phyloP scores from a whole-genome alignment of 2,113 vertebrate species.

The Prolemur simus region DNA sequence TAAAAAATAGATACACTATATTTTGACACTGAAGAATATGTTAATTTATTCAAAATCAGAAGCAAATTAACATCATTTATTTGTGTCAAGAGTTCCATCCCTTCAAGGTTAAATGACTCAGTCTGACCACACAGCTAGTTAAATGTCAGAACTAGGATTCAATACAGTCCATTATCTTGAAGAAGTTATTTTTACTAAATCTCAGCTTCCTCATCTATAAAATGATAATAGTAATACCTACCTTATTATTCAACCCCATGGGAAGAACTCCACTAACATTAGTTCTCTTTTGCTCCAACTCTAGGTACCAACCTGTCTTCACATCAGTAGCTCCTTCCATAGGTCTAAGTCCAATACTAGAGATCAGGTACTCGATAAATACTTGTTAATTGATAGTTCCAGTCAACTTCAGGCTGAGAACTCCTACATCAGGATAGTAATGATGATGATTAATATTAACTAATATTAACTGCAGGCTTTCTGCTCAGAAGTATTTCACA shows the following conservation, averaged over 20 bases:
- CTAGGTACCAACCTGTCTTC: neutral
- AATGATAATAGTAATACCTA: neutral
- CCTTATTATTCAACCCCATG: neutral
- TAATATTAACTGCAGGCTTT: neutral
- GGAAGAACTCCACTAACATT: neutral
- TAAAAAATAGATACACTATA: neutral
- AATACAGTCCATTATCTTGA: neutral
- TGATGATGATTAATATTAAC: constrained; percentile 1
- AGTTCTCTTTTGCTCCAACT: neutral
- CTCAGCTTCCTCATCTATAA: neutral
- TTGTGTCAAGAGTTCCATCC: neutral
- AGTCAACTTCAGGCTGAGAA: neutral
- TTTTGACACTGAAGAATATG: neutral
- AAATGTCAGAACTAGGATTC: neutral
- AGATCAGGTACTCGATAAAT: neutral
- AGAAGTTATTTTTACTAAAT: neutral
- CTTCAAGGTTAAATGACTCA: neutral
- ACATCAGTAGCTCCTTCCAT: neutral
- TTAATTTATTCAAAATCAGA: neutral
- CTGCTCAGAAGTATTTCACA: constrained; percentile 21
- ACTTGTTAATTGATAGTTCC: neutral
- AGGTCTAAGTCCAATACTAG: constrained; percentile 9
- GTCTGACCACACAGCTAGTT: neutral
- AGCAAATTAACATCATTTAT: constrained; percentile 8
- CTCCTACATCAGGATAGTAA: neutral